Base-by-base conservation (phyloP, 2,797 vertebrate genomes). In the Alauda arvensis region DNA sequence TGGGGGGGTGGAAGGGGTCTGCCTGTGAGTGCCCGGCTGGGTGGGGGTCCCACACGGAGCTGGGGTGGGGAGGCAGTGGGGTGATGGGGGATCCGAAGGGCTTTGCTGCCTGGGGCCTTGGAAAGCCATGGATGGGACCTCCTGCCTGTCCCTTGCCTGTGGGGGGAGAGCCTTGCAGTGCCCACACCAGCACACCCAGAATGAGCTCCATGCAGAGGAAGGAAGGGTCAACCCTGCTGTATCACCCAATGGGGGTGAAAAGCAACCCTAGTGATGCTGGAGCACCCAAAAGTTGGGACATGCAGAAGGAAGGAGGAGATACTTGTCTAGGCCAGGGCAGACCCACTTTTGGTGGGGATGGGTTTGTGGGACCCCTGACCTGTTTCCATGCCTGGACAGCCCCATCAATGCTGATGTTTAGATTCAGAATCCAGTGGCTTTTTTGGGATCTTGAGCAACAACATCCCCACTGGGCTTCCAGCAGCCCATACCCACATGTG, bases 191-290 rank as follows among this genome's bases (percentile, higher is more conserved):
- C 8, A 11, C 25, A 17, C 9, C 37, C 45, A 46, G 20, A 7
- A 29, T 6, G 57, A 59, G 9, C 52, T 67, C 62, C 8, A 0
- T 1, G 5, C 0, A 12, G 18, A 53, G 5, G 1, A 5, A 10
- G 29, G 56, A 21, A 70, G 33, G 40, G 18, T 52, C 60, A 42
- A 1, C 8, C 24, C n/a, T 0, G 1, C 39, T 49, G 6, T 19
- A 2, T 48, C 42, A n/a, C 37, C 11, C 31, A 3, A 31, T 11
- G 33, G 0, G 4, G 26, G 19, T 25, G n/a, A n/a, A 55, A 74
- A 60, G 21, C n/a, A 45, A 34, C 18, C n/a, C 24, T 2, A 8
- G 11, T 51, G 28, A 15, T 42, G 59, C 49, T 43, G 46, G 39
- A 75, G 18, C 46, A 68, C 18, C 28, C 5, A 0, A 37, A 55